A percentile compares a stretch with the other conserved stretches of the same genome.
Conservation (phyloP, 2,888 invertebrate species). For the Heteromurus nitidus region DNA sequence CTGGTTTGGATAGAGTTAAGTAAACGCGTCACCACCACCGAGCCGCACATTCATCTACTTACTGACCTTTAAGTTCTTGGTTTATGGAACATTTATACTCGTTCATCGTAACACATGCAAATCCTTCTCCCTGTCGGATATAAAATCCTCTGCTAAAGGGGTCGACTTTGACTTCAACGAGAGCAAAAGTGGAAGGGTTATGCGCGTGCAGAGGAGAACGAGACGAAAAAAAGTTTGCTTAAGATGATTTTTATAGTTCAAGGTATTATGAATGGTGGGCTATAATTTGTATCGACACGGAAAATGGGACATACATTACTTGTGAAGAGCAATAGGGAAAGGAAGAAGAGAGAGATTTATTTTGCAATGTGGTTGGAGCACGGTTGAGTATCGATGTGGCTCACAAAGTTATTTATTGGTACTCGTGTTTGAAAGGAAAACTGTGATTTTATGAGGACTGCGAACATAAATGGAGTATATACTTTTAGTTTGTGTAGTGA, state of each 20-base stretch:
- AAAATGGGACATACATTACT: constrained; percentile 42
- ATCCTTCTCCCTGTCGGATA: neutral
- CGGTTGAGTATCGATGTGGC: neutral
- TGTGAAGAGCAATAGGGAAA: constrained; percentile 21
- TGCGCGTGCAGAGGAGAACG: neutral
- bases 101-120: neutral
- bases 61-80: constrained; percentile 13
- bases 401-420: constrained; percentile 51
- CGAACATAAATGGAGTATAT: constrained; percentile 43
- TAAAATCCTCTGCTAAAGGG: constrained; percentile 15
- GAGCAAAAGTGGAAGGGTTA: too few relatives aligned
- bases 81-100: neutral
- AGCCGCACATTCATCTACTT: neutral
- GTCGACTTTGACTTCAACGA: constrained; percentile 27
- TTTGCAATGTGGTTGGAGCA: constrained; percentile 33
- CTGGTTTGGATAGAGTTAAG: constrained; percentile 22
- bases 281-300: constrained; percentile 55
- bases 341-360: constrained; percentile 32
- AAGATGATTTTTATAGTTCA: constrained; percentile 55
- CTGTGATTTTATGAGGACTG: constrained; percentile 49
- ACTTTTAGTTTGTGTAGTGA: too few relatives aligned
- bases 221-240: constrained; percentile 20
- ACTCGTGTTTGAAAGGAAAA: constrained; percentile 59
- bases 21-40: neutral
- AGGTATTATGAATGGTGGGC: constrained; percentile 32